Percentiles rank a stretch among this genome's conserved stretches.
Evolutionary conservation across 2,888 invertebrate species (phyloP).

Genomic region (Crocallis elinguaria): DNA sequence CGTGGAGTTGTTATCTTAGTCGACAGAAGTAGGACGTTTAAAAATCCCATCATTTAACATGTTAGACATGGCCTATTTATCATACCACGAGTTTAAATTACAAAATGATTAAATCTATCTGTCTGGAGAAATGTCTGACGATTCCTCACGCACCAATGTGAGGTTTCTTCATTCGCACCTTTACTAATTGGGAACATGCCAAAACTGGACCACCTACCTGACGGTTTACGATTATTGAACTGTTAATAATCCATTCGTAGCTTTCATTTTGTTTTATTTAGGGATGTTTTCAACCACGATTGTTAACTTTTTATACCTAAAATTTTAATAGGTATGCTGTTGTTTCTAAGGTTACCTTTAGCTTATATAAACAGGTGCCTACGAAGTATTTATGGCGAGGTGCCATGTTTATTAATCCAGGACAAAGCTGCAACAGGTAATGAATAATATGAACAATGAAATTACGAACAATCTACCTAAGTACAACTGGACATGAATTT

Average conservation of each 20-base stretch:
- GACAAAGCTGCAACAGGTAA: slow-evolving; percentile 29
- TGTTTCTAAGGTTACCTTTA: background rate
- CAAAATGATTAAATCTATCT: slow-evolving; percentile 38
- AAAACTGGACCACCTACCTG: slow-evolving; percentile 54
- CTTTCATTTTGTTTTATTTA: slow-evolving; percentile 23
- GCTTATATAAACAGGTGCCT: background rate
- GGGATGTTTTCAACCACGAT: background rate
- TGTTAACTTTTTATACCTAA: background rate
- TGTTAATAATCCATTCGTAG: slow-evolving; percentile 35
- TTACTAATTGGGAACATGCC: slow-evolving; percentile 60
- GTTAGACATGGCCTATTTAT: slow-evolving; percentile 41
- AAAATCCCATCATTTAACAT: slow-evolving; percentile 28
- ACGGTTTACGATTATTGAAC: slow-evolving; percentile 47
- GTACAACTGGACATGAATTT: no score
- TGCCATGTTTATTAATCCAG: slow-evolving; percentile 32
- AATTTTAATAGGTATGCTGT: background rate
- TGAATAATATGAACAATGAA: slow-evolving; percentile 21
- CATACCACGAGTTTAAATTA: slow-evolving; percentile 30
- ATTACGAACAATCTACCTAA: background rate
- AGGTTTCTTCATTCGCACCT: slow-evolving; percentile 55
- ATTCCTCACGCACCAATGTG: slow-evolving; percentile 38
- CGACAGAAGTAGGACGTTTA: slow-evolving; percentile 28
- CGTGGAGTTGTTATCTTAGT: slow-evolving; percentile 26
- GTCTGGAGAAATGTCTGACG: slow-evolving; percentile 41
- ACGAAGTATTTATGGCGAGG: slow-evolving; percentile 18